A percentile compares a stretch with the other conserved stretches of the same genome.
Conservation (phyloP, 1,140 invertebrate genomes). For the Condylostylus longicornis region DNA sequence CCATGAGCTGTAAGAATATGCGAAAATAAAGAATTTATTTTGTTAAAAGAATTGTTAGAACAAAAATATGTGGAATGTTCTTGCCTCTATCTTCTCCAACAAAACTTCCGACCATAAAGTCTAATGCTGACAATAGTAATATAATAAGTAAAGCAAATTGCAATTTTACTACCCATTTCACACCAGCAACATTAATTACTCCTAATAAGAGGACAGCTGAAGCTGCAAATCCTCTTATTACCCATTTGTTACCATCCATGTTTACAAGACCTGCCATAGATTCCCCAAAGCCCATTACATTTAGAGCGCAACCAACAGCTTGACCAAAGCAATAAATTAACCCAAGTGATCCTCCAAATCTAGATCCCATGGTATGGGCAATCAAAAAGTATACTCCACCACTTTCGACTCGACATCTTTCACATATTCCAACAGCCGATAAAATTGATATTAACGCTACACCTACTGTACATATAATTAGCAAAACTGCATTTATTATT, state of each 20-base stretch:
- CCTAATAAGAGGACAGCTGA: constrained; percentile 66
- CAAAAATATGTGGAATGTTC: constrained; percentile 6
- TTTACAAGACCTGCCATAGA: constrained; percentile 74
- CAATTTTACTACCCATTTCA: constrained; percentile 85
- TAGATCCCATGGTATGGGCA: constrained; percentile 82
- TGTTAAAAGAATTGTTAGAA: too few relatives aligned
- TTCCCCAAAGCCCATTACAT: constrained; percentile 91
- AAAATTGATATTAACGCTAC: constrained; percentile 80
- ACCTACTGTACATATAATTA: constrained; percentile 70
- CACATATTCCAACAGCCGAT: constrained; percentile 90
- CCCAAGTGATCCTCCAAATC: constrained; percentile 81
- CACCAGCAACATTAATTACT: constrained; percentile 78
- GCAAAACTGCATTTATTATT: constrained; percentile 69
- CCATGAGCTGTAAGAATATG: constrained; percentile 52
- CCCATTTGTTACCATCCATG: constrained; percentile 53
- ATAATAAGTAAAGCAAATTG: constrained; percentile 74
- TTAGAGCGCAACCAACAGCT: constrained; percentile 88
- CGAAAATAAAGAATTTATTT: not conserved
- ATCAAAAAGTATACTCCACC: constrained; percentile 92
- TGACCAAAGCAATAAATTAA: constrained; percentile 93
- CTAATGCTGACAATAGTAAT: constrained; percentile 67
- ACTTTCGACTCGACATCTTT: constrained; percentile 83
- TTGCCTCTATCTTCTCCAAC: constrained; percentile 49
- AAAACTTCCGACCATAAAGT: constrained; percentile 81
- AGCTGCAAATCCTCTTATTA: constrained; percentile 64